Percentiles rank a stretch among this genome's conserved stretches.
phyloP scores from a whole-genome alignment of 2,113 vertebrate genomes.

The Lynx canadensis region DNA sequence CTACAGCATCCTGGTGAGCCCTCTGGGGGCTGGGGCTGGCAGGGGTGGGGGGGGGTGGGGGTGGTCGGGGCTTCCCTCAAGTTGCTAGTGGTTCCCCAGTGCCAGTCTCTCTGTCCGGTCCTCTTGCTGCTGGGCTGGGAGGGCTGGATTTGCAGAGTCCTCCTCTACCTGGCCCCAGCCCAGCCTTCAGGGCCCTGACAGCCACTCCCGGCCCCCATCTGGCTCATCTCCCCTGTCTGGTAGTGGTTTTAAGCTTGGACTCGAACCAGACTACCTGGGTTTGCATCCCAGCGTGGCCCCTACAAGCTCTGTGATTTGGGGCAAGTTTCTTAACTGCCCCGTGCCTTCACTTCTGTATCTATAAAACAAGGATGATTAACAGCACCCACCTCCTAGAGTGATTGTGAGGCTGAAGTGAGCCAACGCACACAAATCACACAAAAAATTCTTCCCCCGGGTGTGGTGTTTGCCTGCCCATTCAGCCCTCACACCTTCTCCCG shows the following conservation, averaged over 20 bases:
- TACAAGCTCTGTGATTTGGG: background rate
- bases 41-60: too few species aligned
- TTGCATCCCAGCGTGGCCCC: background rate
- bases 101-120: too few species aligned
- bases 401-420: background rate
- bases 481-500: rapidly evolving
- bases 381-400: background rate
- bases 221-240: background rate
- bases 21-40: background rate
- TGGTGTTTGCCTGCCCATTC: rapidly evolving
- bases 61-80: rapidly evolving
- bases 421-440: too few species aligned
- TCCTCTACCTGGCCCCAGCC: background rate
- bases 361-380: background rate
- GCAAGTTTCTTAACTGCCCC: background rate
- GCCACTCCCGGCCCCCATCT: background rate
- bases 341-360: background rate
- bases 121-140: background rate
- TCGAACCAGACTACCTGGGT: background rate
- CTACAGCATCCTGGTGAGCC: constrained; percentile 96
- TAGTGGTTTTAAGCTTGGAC: background rate
- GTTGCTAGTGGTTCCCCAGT: rapidly evolving
- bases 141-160: background rate
- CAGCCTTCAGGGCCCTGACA: background rate
- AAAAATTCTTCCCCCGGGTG: background rate